These are phyloP conservation scores for Urocynchramus pylzowi DNA, from an alignment of 2,113 vertebrate genomes.

Conservation along the genomic window DNA sequence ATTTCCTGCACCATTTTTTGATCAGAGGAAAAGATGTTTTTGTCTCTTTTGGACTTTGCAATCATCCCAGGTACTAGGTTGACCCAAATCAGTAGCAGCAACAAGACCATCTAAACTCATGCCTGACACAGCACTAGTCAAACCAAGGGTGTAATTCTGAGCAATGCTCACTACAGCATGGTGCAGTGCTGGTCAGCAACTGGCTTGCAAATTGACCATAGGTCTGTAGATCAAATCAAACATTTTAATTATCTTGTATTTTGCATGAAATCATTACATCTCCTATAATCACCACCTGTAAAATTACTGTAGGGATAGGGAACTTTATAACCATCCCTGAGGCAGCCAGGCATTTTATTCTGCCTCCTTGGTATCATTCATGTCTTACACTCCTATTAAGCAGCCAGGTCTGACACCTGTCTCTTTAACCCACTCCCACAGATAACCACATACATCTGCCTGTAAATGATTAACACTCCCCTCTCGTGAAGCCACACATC, in stretches of 20 bases:
- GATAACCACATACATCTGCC: not conserved
- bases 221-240: slow-evolving; percentile 33
- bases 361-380: slow-evolving; percentile 14
- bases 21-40: not conserved
- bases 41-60: not conserved
- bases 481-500: not conserved
- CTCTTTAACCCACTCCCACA: slow-evolving; percentile 48
- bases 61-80: not conserved
- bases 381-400: slow-evolving; percentile 23
- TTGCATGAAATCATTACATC: slow-evolving; percentile 8
- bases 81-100: not conserved
- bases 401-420: slow-evolving; percentile 41
- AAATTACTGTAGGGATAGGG: slow-evolving; percentile 31
- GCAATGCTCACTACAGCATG: accelerated
- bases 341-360: slow-evolving; percentile 51
- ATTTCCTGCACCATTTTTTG: not conserved
- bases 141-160: not conserved
- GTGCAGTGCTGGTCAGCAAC: not conserved
- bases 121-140: not conserved
- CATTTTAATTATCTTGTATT: slow-evolving; percentile 45
- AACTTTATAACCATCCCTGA: slow-evolving; percentile 22
- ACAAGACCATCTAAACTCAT: not conserved
- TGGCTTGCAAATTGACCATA: slow-evolving; percentile 19
- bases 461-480: slow-evolving; percentile 32
- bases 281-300: slow-evolving; percentile 16